Percentiles rank a stretch among this genome's conserved stretches.
These are phyloP conservation scores for Camponotus fellah DNA, from an alignment of 2,888 invertebrate species.

Conservation along the genomic window DNA sequence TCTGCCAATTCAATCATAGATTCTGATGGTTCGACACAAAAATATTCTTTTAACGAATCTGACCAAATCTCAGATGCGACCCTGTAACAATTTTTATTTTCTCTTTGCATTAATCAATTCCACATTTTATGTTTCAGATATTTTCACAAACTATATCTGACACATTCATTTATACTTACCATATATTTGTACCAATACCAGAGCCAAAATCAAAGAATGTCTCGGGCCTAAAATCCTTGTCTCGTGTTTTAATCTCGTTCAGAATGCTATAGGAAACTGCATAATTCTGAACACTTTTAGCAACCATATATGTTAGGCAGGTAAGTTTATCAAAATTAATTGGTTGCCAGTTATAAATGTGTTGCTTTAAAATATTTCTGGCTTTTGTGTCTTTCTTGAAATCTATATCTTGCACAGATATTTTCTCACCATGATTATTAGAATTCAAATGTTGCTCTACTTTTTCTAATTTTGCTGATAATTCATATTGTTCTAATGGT, in stretches of 20 bases:
- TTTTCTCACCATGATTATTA: conserved; percentile 81
- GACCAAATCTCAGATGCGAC: conserved; percentile 92
- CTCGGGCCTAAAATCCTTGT: conserved; percentile 91
- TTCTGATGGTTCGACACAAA: conserved; percentile 93
- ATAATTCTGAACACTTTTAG: conserved; percentile 92
- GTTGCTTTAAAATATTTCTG: conserved; percentile 86
- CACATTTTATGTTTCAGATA: not conserved
- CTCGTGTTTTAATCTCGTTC: conserved; percentile 90
- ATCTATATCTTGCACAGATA: conserved; percentile 12
- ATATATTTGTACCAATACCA: conserved; percentile 94
- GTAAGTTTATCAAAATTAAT: conserved; percentile 90
- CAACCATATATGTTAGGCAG: conserved; percentile 90
- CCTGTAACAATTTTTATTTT: conserved; percentile 85
- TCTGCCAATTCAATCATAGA: conserved; percentile 94
- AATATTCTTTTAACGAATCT: conserved; percentile 92
- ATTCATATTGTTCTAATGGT: conserved; percentile 89
- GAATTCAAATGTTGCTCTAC: conserved; percentile 85
- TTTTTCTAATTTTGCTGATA: conserved; percentile 85
- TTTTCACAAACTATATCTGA: not conserved
- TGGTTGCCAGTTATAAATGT: conserved; percentile 92
- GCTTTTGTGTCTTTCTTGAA: not conserved
- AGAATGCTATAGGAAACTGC: conserved; percentile 91
- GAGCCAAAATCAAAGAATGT: conserved; percentile 97
- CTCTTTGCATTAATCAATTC: not conserved
- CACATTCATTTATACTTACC: conserved; percentile 86